A percentile compares a stretch with the other conserved stretches of the same genome.
Conservation (phyloP, 1,140 invertebrate species). For the Hyphantria cunea region DNA sequence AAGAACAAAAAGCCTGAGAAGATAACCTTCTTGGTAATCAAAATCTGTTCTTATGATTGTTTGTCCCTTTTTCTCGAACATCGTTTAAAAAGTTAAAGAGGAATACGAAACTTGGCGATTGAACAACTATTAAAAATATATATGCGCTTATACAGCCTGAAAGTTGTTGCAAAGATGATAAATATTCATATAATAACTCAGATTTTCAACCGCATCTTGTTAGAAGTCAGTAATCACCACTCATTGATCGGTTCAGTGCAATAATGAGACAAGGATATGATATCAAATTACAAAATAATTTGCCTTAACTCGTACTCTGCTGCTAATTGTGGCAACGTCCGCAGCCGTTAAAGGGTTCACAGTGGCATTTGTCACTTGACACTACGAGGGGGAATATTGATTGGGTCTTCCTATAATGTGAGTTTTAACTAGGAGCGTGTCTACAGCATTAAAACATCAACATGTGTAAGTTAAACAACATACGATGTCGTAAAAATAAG, state of each 20-base stretch:
- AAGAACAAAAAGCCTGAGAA: no score
- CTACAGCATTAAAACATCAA: slow-evolving; percentile 5
- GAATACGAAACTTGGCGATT: no score
- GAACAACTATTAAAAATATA: no score
- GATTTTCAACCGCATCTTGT: no score
- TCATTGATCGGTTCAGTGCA: slow-evolving; percentile 35
- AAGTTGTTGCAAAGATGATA: no score
- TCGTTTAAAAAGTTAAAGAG: no score
- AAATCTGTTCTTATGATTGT: no score
- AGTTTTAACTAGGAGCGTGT: slow-evolving; percentile 11
- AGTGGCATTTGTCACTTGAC: slow-evolving; percentile 38
- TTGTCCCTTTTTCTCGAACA: no score
- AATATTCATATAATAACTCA: not conserved
- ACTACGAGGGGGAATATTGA: slow-evolving; percentile 37
- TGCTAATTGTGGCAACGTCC: slow-evolving; percentile 32
- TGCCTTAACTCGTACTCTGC: slow-evolving; percentile 29
- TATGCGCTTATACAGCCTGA: no score
- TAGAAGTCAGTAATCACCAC: no score
- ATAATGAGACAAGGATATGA: slow-evolving; percentile 45
- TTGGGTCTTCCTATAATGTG: slow-evolving; percentile 25
- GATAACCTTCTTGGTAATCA: no score
- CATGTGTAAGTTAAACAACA: slow-evolving; percentile 23
- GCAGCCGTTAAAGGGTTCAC: slow-evolving; percentile 36
- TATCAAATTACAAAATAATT: slow-evolving; percentile 71
- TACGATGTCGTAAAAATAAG: slow-evolving; percentile 38